Evolutionary conservation across 2,888 invertebrate genomes (phyloP), one percentile per base, ranked within the genome.

Genomic region (Pterostichus madidus): DNA sequence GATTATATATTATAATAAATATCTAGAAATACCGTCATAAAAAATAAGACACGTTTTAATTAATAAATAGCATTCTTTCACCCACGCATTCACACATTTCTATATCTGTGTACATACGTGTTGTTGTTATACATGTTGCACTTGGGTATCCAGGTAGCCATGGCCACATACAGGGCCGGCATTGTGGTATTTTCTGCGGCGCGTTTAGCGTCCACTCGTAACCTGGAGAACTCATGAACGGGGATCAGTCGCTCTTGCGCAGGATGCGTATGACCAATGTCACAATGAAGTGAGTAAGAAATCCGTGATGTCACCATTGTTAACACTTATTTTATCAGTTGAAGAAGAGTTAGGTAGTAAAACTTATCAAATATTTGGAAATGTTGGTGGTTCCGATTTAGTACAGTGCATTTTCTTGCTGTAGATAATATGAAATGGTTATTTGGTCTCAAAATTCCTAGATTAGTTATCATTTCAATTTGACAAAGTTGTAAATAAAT

Each of bases 121-220:
- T 77, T 77, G 17, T 56, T 77, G 77, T 86, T 86, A 80, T 88
- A 88, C 88, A 89, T 88, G 87, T 90, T 90, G 87, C 91, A 95
- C 91, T 95, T 95, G 88, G 95, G 94, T 88, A 94, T 94, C 95
- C 95, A 95, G 87, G 94, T 94, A 90, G 92, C 91, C 88, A 94
- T 93, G 84, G 94, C 93, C 86, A 94, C 92, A 90, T 95, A 95
- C 85, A 95, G 92, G 85, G 94, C 93, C 79, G 95, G 94, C 89
- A 93, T 91, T 88, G 93, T 92, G 68, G 91, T 91, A 84, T 90
- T 91, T 89, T 91, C 92, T 85, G 90, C 91, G 75, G 90, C 91
- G 75, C 91, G 90, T 49, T 91, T 89, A 86, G 92, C 90, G 90
- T 92, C 86, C 90, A 91, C 86, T 68, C 92, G 91, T 86, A 93